Evolutionary conservation across 1,140 invertebrate genomes (phyloP), one percentile per base, ranked within the genome.

Genomic region (Trichonephila clavata): DNA sequence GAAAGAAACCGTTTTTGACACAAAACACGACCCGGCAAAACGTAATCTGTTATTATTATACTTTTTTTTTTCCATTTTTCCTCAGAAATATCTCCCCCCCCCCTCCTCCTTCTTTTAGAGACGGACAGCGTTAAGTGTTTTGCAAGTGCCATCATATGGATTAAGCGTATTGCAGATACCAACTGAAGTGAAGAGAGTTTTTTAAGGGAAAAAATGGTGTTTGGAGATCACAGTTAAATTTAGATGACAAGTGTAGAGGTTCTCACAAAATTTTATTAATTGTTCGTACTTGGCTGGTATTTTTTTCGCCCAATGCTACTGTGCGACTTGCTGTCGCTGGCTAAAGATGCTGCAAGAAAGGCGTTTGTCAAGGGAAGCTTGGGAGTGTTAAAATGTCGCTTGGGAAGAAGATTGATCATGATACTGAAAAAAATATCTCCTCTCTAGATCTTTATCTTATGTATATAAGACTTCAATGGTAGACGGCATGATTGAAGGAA

Each of bases 211-310:
- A 84, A 84, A 84, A 57, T 59, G n/a, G 21, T 21, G 20, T 10
- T 43, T 24, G 43, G 81, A 24, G 43, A 84, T 84, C 81, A 84
- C 81, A 27, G 81, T 84, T 84, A 84, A 84, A 84, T 57, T 84
- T 84, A 84, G 81, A 84, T 57, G 81, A 59, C 81, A 84, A 24
- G 81, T 59, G 16, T 10, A 20, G 32, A 16, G 71, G 71, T 77
- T 77, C 13, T 27, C 71, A 77, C 16, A 32, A 77, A 39, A 39
- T 77, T 14, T 16, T 18, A 77, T 77, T 77, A 32, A 77, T 39
- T 32, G 71, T 27, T 18, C 13, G 71, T 27, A 32, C 27, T 77
- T 77, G 71, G 71, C 32, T 39, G 16, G 4, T 24, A 14, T 77
- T 77, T 77, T 16, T 32, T 68, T 5, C 16, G 18, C 60, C 20